phyloP scores from a whole-genome alignment of 2,888 invertebrate genomes.

The Terebella lapidaria region DNA sequence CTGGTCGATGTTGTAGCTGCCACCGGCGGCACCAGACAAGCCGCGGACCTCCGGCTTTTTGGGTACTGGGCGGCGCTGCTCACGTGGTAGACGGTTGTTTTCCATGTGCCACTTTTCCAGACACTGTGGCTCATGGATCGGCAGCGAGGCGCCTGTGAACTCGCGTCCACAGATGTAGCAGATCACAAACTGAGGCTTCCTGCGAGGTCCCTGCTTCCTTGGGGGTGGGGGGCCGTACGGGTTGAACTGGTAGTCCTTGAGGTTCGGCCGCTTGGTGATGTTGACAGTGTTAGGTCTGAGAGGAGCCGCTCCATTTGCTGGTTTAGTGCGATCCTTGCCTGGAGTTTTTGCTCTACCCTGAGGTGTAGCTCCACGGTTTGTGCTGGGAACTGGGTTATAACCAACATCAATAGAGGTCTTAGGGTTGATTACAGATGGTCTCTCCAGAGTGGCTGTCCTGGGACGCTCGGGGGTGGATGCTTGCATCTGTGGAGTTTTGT shows the following conservation, averaged over 20 bases:
- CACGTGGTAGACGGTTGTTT: constrained; percentile 59
- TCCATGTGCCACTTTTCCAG: constrained; percentile 61
- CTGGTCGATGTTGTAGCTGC: constrained; percentile 20
- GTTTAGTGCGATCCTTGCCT: neutral
- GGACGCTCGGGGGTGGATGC: constrained; percentile 23
- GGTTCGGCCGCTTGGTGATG: neutral
- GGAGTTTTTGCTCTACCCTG: neutral
- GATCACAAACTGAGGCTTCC: constrained; percentile 34
- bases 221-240: neutral
- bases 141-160: constrained; percentile 62
- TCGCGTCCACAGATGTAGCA: constrained; percentile 65
- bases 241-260: neutral
- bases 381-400: constrained; percentile 9
- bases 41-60: constrained; percentile 55
- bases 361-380: constrained; percentile 13
- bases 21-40: neutral
- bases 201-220: neutral
- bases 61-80: constrained; percentile 58
- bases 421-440: constrained; percentile 44
- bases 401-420: constrained; percentile 27
- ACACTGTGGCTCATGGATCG: constrained; percentile 66
- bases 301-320: neutral
- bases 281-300: neutral
- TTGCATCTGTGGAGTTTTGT: constrained; percentile 3
- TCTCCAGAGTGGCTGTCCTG: constrained; percentile 33